A percentile compares a stretch with the other conserved stretches of the same genome.
Conservation (phyloP, 2,888 invertebrate species). For the Brachyopa scutellaris region DNA sequence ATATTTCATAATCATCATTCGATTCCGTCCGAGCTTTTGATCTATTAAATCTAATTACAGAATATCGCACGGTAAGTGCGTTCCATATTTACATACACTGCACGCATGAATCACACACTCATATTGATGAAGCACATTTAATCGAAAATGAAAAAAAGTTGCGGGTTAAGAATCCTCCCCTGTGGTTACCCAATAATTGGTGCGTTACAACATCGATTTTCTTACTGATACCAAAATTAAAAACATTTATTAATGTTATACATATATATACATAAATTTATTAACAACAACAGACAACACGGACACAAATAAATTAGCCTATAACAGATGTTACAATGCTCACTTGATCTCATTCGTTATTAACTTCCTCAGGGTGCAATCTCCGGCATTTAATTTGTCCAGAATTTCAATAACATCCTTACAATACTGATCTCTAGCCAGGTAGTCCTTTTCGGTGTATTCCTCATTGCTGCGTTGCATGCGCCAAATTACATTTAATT, state of each 20-base stretch:
- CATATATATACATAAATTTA: too few relatives aligned
- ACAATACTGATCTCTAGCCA: conserved; percentile 79
- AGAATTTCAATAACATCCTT: conserved; percentile 79
- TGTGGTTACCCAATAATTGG: conserved; percentile 37
- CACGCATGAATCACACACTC: too few relatives aligned
- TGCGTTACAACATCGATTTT: neutral
- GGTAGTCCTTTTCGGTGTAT: conserved; percentile 77
- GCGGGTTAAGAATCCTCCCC: neutral
- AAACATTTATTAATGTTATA: conserved; percentile 34
- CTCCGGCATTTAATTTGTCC: conserved; percentile 80
- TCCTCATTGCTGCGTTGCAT: conserved; percentile 78
- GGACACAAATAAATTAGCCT: too few relatives aligned
- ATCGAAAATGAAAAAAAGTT: neutral
- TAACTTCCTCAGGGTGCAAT: conserved; percentile 80
- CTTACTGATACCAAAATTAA: conserved; percentile 26
- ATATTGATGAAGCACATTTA: neutral
- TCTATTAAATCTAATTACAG: conserved; percentile 19
- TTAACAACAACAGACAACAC: neutral
- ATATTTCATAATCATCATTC: too few relatives aligned
- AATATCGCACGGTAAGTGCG: neutral
- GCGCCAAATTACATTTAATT: conserved; percentile 81
- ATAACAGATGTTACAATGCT: too few relatives aligned
- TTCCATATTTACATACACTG: neutral
- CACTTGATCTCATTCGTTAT: conserved; percentile 79
- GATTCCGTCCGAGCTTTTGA: neutral